Conservation (phyloP, 2,113 vertebrate species). For the Leptosomus discolor region DNA sequence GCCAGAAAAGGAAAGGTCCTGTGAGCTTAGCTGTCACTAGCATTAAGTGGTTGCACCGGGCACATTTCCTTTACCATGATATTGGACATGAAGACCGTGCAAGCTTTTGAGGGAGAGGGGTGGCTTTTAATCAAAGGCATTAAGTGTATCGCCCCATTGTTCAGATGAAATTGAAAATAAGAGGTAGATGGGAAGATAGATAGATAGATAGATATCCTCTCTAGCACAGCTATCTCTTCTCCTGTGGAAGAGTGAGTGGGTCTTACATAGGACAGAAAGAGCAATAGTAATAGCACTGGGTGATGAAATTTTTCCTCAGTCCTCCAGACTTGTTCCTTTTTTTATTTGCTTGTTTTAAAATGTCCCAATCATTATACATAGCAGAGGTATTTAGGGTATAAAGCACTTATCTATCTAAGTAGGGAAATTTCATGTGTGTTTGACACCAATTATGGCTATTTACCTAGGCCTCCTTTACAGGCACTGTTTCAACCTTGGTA, state of each 20-base stretch:
- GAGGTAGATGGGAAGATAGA: not conserved
- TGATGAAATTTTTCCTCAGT: not conserved
- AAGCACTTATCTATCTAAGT: too few relatives aligned
- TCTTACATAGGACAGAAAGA: not conserved
- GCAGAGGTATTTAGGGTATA: not conserved
- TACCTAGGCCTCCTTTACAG: not conserved
- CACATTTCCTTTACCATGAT: not conserved
- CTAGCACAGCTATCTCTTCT: not conserved
- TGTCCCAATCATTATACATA: not conserved
- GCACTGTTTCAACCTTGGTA: not conserved
- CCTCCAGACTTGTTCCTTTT: not conserved
- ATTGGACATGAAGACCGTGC: not conserved
- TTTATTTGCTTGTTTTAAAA: not conserved
- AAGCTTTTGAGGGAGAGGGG: not conserved
- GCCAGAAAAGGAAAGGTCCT: not conserved
- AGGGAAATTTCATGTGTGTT: not conserved
- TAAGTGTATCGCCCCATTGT: not conserved
- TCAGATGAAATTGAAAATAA: not conserved
- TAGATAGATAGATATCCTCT: not conserved
- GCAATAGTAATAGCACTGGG: not conserved
- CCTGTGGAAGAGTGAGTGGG: not conserved
- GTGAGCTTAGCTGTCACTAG: not conserved
- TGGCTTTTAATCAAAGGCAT: not conserved
- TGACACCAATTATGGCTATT: not conserved
- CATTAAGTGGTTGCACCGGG: not conserved